A percentile compares a stretch with the other conserved stretches of the same genome.
Conservation (phyloP, 2,113 vertebrate species). For the Eidolon helvum region DNA sequence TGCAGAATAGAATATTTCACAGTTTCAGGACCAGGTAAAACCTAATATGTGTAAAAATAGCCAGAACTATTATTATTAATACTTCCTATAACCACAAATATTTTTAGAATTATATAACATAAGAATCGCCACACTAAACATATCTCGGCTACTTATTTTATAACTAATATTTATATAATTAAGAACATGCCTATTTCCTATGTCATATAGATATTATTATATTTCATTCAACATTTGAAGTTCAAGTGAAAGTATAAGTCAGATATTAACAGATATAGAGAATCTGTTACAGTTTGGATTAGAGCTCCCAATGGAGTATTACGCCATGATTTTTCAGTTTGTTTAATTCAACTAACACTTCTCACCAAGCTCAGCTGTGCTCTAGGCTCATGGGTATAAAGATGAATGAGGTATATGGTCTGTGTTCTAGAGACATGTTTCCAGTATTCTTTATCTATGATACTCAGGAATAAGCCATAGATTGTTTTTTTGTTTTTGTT, state of each 20-base stretch:
- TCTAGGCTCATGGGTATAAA: background rate
- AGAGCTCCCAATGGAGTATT: background rate
- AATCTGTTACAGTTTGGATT: background rate
- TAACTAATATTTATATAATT: background rate
- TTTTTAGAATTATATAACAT: background rate
- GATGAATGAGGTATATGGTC: background rate
- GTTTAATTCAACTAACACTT: background rate
- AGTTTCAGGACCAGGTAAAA: background rate
- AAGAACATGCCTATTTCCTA: background rate
- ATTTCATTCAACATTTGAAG: background rate
- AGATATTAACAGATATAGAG: background rate
- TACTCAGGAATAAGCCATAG: background rate
- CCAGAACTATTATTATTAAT: background rate
- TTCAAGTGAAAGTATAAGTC: background rate
- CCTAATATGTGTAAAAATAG: constrained; percentile 10
- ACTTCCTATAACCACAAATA: background rate
- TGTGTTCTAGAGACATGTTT: background rate
- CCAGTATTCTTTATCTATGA: background rate
- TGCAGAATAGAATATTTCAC: background rate
- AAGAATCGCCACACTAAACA: background rate
- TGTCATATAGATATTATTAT: background rate
- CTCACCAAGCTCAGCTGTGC: background rate
- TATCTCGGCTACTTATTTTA: background rate
- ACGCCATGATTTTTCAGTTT: background rate
- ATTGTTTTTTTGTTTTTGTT: no score